Evolutionary conservation across 2,888 invertebrate genomes (phyloP).

Genomic region (Nymphalis polychloros): DNA sequence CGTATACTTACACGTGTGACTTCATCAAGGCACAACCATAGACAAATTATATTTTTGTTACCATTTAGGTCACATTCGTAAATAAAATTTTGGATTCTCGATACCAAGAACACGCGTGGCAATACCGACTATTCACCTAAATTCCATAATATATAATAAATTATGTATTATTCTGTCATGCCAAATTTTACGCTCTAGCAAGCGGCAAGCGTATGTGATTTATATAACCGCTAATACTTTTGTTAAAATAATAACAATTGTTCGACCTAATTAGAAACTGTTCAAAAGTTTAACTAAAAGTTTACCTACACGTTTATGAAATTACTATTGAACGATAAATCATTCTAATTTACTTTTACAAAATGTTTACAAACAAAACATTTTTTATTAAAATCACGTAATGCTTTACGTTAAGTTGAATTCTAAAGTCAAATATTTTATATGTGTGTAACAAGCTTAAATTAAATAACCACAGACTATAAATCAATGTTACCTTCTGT

Average conservation of each 20-base stretch:
- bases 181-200: no score
- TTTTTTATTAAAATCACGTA: neutral
- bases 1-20: conserved; percentile 36
- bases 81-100: conserved; percentile 16
- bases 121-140: neutral
- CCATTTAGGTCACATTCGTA: conserved; percentile 33
- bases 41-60: conserved; percentile 30
- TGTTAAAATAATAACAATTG: neutral
- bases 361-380: neutral
- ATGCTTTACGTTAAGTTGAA: neutral
- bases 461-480: conserved; percentile 24
- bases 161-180: no score
- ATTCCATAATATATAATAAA: neutral
- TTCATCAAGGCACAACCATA: conserved; percentile 30
- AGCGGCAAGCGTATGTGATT: neutral
- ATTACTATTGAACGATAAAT: no score
- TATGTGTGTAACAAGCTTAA: neutral
- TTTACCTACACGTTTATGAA: no score
- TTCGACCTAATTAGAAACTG: neutral
- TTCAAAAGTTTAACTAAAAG: neutral
- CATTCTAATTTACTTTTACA: neutral
- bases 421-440: neutral
- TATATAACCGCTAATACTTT: neutral
- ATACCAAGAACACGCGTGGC: conserved; percentile 13
- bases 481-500: conserved; percentile 57